Percentiles rank a stretch among this genome's conserved stretches.
These are phyloP conservation scores for Periplaneta americana DNA, from an alignment of 1,140 invertebrate genomes.

Conservation along the genomic window DNA sequence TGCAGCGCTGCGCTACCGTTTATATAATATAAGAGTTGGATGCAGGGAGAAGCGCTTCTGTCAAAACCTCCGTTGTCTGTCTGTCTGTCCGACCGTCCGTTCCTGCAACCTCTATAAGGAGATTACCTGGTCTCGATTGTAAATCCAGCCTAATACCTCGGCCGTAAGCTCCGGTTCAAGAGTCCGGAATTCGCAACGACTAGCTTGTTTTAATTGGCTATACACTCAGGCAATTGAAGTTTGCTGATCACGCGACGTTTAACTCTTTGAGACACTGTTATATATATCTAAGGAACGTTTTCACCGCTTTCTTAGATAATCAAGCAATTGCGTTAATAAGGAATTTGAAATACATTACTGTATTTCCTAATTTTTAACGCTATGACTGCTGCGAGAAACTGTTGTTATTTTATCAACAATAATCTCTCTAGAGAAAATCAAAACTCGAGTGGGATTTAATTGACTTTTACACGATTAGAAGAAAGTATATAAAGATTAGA, in stretches of 20 bases:
- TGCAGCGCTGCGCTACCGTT: not conserved
- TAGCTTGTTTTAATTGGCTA: not conserved
- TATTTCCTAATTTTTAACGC: no score
- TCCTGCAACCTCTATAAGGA: slow-evolving; percentile 1
- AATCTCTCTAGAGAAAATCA: no score
- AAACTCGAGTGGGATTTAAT: no score
- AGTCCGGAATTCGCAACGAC: not conserved
- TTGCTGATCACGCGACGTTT: not conserved
- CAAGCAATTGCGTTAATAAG: no score
- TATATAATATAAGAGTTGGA: not conserved
- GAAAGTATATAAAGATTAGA: no score
- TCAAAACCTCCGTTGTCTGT: not conserved
- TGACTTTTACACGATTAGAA: no score
- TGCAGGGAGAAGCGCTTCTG: not conserved
- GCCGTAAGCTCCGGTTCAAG: not conserved
- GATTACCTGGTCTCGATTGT: slow-evolving; percentile 2
- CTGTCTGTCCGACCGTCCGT: not conserved
- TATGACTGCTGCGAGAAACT: no score
- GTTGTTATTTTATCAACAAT: no score
- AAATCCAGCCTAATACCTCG: slow-evolving; percentile 4
- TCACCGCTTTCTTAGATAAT: no score
- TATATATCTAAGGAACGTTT: no score
- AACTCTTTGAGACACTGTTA: no score
- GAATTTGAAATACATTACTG: no score
- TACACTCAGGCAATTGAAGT: not conserved